Base-by-base conservation (phyloP, 2,888 invertebrate genomes). In the Bombylius major region DNA sequence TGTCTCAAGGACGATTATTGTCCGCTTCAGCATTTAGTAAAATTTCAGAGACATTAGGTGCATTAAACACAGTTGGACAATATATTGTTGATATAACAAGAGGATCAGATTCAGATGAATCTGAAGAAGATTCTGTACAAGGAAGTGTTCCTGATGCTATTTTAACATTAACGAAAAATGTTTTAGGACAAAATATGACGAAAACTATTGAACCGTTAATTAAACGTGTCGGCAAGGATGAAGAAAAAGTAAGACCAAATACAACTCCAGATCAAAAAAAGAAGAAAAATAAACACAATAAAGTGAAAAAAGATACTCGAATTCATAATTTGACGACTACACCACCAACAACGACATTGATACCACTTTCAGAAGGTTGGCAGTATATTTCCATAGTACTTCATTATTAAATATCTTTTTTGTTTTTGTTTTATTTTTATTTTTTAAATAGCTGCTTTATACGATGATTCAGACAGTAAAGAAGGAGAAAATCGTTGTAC, bases 41-140 rank as follows among this genome's bases (percentile, higher is more conserved):
- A 62, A 82, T 82, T 65, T 82, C 82, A 1, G 82, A 82, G 69
- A 82, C 82, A 1, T 67, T 82, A 44, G 90, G 90, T 42, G 91
- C 91, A 5, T 78, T 92, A 14, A 91, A 91, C 63, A 89, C 90
- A 3, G 87, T 92, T 0, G 91, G 91, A 0, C 83, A 86, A 67
- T 89, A 88, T 68, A 78, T 92, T 61, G 88, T 92, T 1, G 89
- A 89, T 65, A 87, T 89, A 79, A 89, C 85, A 0, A 72, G 83
- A 9, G 72, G 73, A 3, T 69, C 70, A 55, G 62, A 64, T 36
- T 59, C 62, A 1, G 70, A 71, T 23, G 60, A 61, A 5, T 59
- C 61, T 4, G 58, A 61, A 34, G 62, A 63, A 13, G 58, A 60
- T 42, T 58, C 50, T 42, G 68, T 67, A 55, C 71, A 71, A 4